Base-by-base conservation (phyloP, 92 coral and sea anemone species). In the Phenganax subtilis region DNA sequence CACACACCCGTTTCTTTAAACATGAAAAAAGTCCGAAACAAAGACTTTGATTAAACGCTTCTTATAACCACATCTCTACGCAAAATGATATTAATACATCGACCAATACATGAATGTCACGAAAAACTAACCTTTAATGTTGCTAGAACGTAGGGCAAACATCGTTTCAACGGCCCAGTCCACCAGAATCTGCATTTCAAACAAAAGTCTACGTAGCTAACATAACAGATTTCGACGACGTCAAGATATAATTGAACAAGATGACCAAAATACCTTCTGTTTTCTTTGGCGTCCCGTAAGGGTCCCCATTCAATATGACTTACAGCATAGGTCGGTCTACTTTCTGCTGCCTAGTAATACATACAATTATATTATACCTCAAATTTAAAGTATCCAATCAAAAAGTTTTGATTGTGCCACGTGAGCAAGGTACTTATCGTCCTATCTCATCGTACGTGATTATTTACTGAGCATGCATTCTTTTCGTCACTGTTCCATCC, bases 221-320 rank as follows among this genome's bases (percentile, higher is more conserved):
- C 51, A 10, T 20, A 20, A 20, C 76, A 9, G 37, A 59, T 14
- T 14, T 59, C 4, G 16, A 14, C 2, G 65, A 14, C 65, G 3
- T 59, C 16, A 52, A 9, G 0, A 10, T 6, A 73, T 16, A 47
- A 51, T 0, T 11, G 30, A 14, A 12, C 7, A 56, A 12, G 0
- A 64, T 9, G 71, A 44, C 89, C 56, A 85, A 88, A 90, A 90
- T 90, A 84, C 92, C 96, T 80, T 92, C 80, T 72, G 85, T 92
- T 63, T 80, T 90, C 91, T 57, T 88, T 88, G 7, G 98, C 93
- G 88, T 94, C 98, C 81, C 93, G 85, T 76, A 94, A 91, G 9
- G 93, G 91, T 67, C 98, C 98, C 98, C 98, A 94, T 54, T 90
- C 90, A 12, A 94, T 77, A 54, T 88, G 88, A 56, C 88, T 85